Percentiles rank a stretch among this genome's conserved stretches.
phyloP scores from a whole-genome alignment of 2,888 invertebrate species.

The Hirtodrosophila histrioides region DNA sequence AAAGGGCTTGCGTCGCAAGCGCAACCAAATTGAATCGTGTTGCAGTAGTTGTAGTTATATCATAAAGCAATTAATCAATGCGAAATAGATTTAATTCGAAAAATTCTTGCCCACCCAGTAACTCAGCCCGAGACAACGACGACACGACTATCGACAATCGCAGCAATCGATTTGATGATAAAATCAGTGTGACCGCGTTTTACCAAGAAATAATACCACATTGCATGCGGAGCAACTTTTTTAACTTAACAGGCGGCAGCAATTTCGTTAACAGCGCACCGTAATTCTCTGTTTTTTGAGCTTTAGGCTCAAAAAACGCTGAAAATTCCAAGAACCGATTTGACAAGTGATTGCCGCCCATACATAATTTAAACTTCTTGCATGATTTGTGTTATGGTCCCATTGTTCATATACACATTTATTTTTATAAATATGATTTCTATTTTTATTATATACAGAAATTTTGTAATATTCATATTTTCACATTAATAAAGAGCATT shows the following conservation, averaged over 20 bases:
- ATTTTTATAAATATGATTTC: too few relatives aligned
- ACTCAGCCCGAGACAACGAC: conserved; percentile 74
- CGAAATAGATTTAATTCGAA: conserved; percentile 65
- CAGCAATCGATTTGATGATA: conserved; percentile 13
- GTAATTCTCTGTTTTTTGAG: too few relatives aligned
- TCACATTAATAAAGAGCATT: too few relatives aligned
- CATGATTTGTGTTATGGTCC: too few relatives aligned
- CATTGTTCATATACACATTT: too few relatives aligned
- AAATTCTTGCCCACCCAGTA: conserved; percentile 63
- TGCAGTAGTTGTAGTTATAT: conserved; percentile 53
- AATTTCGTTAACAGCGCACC: conserved; percentile 10
- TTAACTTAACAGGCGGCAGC: conserved; percentile 20
- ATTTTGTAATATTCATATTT: too few relatives aligned
- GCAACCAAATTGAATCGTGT: conserved; percentile 46
- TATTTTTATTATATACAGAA: too few relatives aligned
- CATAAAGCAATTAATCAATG: conserved; percentile 65
- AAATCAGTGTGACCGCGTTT: conserved; percentile 22
- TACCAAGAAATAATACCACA: background rate
- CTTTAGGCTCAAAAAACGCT: too few relatives aligned
- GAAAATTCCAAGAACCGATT: too few relatives aligned
- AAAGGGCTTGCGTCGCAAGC: conserved; percentile 53
- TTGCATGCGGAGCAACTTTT: background rate
- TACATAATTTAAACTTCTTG: too few relatives aligned
- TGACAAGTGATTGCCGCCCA: too few relatives aligned
- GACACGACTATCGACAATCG: conserved; percentile 55